phyloP scores from a whole-genome alignment of 35 echinoderm and acorn worm species.

The Apostichopus japonicus region DNA sequence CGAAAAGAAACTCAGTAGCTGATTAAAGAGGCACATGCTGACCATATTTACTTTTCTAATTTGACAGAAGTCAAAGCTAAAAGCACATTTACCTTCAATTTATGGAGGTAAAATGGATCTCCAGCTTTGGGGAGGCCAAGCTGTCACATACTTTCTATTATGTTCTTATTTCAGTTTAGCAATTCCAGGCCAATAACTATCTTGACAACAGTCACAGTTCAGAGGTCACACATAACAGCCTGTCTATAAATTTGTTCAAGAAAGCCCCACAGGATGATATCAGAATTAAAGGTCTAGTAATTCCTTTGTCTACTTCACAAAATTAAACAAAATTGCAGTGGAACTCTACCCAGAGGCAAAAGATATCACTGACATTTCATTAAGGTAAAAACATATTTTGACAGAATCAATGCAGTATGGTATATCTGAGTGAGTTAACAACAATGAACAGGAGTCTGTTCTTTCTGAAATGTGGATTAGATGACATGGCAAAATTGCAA shows the following conservation, averaged over 20 bases:
- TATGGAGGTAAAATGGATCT: slow-evolving; percentile 32
- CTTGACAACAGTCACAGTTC: slow-evolving; percentile 5
- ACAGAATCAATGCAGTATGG: too few species aligned
- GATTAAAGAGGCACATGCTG: slow-evolving; percentile 33
- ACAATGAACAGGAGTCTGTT: too few species aligned
- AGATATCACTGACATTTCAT: not conserved
- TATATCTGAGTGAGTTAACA: too few species aligned
- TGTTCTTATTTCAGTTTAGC: not conserved
- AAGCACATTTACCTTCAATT: slow-evolving; percentile 51
- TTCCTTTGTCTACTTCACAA: not conserved
- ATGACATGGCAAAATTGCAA: too few species aligned
- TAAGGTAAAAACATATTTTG: too few species aligned
- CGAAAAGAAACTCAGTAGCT: not conserved
- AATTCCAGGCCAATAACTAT: slow-evolving; percentile 28
- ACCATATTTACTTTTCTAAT: slow-evolving; percentile 49
- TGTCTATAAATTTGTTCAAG: slow-evolving; percentile 51
- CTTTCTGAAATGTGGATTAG: too few species aligned
- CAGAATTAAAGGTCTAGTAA: slow-evolving; percentile 39
- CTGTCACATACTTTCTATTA: slow-evolving; percentile 38
- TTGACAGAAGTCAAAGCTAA: not conserved
- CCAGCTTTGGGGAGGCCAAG: slow-evolving; percentile 48
- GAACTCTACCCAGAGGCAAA: not conserved
- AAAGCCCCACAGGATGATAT: slow-evolving; percentile 41
- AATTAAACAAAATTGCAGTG: not conserved
- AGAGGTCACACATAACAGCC: slow-evolving; percentile 38